Evolutionary conservation across 2,888 invertebrate genomes (phyloP).

Genomic region (Idaea dimidiata): DNA sequence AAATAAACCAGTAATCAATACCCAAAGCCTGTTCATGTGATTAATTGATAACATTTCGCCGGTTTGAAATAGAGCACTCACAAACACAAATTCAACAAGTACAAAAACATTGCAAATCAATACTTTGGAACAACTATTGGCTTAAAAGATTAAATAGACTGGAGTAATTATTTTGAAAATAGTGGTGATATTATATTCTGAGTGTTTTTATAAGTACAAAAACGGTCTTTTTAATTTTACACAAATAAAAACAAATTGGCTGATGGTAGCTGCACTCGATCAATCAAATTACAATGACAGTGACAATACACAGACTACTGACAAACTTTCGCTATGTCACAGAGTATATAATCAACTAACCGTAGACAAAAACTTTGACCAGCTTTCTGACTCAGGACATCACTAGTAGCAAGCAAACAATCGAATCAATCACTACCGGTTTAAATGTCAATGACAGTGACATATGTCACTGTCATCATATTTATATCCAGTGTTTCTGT

Average conservation of each 20-base stretch:
- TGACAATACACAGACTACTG: background rate
- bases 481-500: background rate
- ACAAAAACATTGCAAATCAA: constrained; percentile 2
- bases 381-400: background rate
- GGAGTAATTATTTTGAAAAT: background rate
- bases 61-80: constrained; percentile 25
- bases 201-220: background rate
- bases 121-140: background rate
- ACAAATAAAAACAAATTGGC: background rate
- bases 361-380: background rate
- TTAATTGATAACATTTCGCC: constrained; percentile 56
- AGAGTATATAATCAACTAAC: background rate
- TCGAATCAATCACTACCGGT: background rate
- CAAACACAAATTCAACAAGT: constrained; percentile 16
- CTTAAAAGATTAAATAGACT: background rate
- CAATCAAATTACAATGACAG: background rate
- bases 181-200: background rate
- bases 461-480: background rate
- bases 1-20: constrained; percentile 37
- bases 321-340: background rate
- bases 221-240: background rate
- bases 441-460: background rate
- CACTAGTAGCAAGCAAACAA: background rate
- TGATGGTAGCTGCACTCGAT: background rate
- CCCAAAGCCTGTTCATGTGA: constrained; percentile 39